Evolutionary conservation across 2,888 invertebrate genomes (phyloP).

Genomic region (Cheilosia impressa): DNA sequence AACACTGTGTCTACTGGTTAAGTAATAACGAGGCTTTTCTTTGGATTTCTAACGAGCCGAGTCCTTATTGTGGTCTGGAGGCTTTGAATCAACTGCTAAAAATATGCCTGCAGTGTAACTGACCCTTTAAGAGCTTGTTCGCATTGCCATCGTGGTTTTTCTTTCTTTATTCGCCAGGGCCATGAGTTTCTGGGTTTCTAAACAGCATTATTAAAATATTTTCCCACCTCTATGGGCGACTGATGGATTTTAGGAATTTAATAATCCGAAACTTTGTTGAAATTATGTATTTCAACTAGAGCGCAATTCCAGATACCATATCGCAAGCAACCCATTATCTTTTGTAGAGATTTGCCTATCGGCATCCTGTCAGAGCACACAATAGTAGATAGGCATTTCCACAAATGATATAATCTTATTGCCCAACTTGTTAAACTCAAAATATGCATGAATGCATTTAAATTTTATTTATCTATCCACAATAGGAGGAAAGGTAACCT

Average conservation of each 20-base stretch:
- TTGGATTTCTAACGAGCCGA: constrained; percentile 5
- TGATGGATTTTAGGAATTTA: background rate
- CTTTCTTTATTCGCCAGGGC: background rate
- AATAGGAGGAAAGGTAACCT: background rate
- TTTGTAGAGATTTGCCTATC: constrained; percentile 3
- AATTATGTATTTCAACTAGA: too few species aligned
- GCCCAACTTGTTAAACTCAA: background rate
- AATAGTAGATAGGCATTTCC: background rate
- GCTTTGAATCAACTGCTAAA: constrained; percentile 8
- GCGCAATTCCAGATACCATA: background rate
- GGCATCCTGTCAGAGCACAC: background rate
- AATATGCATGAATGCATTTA: constrained; percentile 3
- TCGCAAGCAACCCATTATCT: background rate
- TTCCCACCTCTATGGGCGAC: background rate
- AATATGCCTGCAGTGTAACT: constrained; percentile 39
- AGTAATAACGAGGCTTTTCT: background rate
- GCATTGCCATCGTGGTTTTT: background rate
- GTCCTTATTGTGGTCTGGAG: constrained; percentile 9
- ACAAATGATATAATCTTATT: background rate
- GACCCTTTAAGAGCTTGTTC: constrained; percentile 14
- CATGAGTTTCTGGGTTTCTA: background rate
- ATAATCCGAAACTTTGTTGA: too few species aligned
- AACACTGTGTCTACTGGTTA: constrained; percentile 24
- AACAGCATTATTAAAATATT: background rate
- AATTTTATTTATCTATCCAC: background rate